A percentile compares a stretch with the other conserved stretches of the same genome.
phyloP scores from a whole-genome alignment of 2,888 invertebrate genomes.

The Exephanes ischioxanthus region DNA sequence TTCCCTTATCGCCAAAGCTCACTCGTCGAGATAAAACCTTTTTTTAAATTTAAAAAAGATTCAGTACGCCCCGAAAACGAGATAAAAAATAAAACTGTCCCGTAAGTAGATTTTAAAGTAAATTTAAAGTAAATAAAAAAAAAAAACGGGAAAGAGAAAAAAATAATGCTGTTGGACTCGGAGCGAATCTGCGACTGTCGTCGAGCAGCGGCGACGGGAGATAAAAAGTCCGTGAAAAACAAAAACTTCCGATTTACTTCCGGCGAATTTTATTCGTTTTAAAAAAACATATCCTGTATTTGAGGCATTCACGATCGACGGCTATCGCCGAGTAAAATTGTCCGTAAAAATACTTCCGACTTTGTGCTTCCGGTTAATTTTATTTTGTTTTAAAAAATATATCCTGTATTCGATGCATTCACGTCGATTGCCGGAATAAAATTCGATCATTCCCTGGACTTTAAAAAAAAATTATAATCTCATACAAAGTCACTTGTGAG shows the following conservation, averaged over 20 bases:
- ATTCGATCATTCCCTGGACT: not conserved
- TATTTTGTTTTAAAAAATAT: no score
- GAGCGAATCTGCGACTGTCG: no score
- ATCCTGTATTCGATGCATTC: not conserved
- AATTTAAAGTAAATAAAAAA: no score
- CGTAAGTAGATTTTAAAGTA: no score
- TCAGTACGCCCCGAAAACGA: not conserved
- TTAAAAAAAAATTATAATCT: not conserved
- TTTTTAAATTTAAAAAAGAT: not conserved
- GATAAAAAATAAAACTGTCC: no score
- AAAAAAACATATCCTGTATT: constrained; percentile 5
- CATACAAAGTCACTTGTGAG: constrained; percentile 11
- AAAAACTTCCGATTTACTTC: not conserved
- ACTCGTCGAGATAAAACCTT: not conserved
- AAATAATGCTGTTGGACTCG: no score
- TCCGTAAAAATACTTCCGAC: not conserved
- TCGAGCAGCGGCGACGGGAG: not conserved
- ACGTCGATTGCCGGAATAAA: not conserved
- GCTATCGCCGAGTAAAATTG: not conserved
- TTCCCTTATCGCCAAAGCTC: constrained; percentile 25
- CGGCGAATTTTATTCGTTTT: not conserved
- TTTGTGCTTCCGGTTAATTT: no score
- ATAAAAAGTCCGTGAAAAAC: not conserved
- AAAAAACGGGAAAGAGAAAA: no score
- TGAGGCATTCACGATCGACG: constrained; percentile 10